A percentile compares a stretch with the other conserved stretches of the same genome.
phyloP scores from a whole-genome alignment of 2,888 invertebrate species.

The Lycophotia porphyrea region DNA sequence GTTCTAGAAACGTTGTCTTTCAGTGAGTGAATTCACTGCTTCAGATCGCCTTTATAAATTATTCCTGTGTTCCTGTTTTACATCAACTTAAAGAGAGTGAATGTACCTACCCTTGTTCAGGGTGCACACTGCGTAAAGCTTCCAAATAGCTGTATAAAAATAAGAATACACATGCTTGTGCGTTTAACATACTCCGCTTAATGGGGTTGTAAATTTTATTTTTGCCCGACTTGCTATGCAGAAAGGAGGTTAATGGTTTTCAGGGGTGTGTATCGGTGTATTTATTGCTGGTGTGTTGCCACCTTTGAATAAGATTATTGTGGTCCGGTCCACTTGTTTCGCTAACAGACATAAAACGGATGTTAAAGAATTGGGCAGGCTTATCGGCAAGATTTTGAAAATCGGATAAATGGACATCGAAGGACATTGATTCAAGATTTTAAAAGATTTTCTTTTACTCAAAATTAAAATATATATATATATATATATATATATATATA shows the following conservation, averaged over 20 bases:
- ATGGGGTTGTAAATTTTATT: slow-evolving; percentile 60
- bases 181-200: slow-evolving; percentile 46
- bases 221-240: slow-evolving; percentile 46
- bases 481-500: no score
- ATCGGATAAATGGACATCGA: neutral
- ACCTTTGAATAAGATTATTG: slow-evolving; percentile 21
- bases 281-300: slow-evolving; percentile 42
- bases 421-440: neutral
- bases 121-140: slow-evolving; percentile 30
- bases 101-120: slow-evolving; percentile 6
- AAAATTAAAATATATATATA: no score
- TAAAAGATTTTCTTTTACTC: no score
- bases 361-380: neutral
- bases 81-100: slow-evolving; percentile 22
- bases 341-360: neutral
- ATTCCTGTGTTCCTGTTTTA: neutral
- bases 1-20: neutral
- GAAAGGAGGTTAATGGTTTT: slow-evolving; percentile 59
- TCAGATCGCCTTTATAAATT: neutral
- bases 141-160: slow-evolving; percentile 45
- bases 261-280: slow-evolving; percentile 37
- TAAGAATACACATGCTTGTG: slow-evolving; percentile 25
- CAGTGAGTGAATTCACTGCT: neutral
- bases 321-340: neutral
- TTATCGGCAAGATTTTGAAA: neutral